Evolutionary conservation across 1,140 invertebrate genomes (phyloP).

Genomic region (Harpegnathos saltator): DNA sequence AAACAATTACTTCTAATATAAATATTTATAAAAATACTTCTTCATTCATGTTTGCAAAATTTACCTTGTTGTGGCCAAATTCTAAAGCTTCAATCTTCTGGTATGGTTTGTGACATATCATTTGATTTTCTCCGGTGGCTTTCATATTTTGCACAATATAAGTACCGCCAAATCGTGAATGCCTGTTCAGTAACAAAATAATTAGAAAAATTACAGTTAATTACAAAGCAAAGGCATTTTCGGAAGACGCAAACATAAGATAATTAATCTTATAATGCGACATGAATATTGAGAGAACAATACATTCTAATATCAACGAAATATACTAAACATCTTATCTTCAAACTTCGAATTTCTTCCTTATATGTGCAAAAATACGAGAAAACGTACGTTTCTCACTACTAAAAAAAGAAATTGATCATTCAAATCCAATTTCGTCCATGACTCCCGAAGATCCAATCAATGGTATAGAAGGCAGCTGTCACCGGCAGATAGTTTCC

Average conservation of each 20-base stretch:
- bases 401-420: constrained; percentile 53
- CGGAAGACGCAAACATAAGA: not conserved
- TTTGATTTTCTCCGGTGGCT: constrained; percentile 93
- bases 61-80: constrained; percentile 91
- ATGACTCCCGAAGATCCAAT: constrained; percentile 76
- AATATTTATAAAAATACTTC: not conserved
- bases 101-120: constrained; percentile 95
- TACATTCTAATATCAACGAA: not conserved
- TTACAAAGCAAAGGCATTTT: not conserved
- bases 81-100: constrained; percentile 91
- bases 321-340: constrained; percentile 29
- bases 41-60: constrained; percentile 4
- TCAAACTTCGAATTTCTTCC: constrained; percentile 5
- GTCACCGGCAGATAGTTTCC: constrained; percentile 77
- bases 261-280: not conserved
- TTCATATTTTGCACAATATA: constrained; percentile 97
- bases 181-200: constrained; percentile 83
- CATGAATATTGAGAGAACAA: not conserved
- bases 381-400: constrained; percentile 22
- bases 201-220: not conserved
- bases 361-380: constrained; percentile 11
- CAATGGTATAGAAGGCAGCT: constrained; percentile 75
- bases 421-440: constrained; percentile 69
- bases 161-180: constrained; percentile 97
- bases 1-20: no score